Percentiles rank a stretch among this genome's conserved stretches.
phyloP scores from a whole-genome alignment of 1,140 invertebrate genomes.

The Temnothorax longispinosus region DNA sequence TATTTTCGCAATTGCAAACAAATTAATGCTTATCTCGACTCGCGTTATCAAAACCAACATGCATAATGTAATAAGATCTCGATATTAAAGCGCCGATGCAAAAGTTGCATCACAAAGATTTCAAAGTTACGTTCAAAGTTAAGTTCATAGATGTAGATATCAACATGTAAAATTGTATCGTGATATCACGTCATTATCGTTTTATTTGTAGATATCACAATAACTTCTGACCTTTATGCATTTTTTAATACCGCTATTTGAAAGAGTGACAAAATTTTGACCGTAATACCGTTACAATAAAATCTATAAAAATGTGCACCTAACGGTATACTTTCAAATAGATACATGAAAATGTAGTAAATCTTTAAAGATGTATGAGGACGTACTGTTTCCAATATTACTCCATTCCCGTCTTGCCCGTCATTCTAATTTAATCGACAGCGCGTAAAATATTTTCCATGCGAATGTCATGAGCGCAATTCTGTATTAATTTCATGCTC shows the following conservation, averaged over 20 bases:
- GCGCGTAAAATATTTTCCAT: constrained; percentile 2
- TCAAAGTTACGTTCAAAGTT: background rate
- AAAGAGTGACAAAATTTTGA: background rate
- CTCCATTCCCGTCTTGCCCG: background rate
- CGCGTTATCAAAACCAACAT: background rate
- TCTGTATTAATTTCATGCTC: constrained; percentile 74
- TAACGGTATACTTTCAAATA: background rate
- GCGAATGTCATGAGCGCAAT: constrained; percentile 16
- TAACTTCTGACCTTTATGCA: background rate
- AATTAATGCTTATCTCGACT: constrained; percentile 3
- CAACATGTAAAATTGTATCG: background rate
- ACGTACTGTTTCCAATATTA: background rate
- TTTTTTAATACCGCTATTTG: background rate
- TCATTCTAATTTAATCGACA: constrained; percentile 10
- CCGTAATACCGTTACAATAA: background rate
- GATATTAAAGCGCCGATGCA: background rate
- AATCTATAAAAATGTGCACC: background rate
- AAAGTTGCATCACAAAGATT: background rate
- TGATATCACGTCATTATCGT: background rate
- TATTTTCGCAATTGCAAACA: background rate
- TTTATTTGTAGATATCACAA: background rate
- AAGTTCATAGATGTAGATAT: background rate
- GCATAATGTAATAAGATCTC: background rate
- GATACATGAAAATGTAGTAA: background rate
- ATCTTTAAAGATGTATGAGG: background rate